Evolutionary conservation across 2,888 invertebrate genomes (phyloP).

Genomic region (Homarus gammarus): DNA sequence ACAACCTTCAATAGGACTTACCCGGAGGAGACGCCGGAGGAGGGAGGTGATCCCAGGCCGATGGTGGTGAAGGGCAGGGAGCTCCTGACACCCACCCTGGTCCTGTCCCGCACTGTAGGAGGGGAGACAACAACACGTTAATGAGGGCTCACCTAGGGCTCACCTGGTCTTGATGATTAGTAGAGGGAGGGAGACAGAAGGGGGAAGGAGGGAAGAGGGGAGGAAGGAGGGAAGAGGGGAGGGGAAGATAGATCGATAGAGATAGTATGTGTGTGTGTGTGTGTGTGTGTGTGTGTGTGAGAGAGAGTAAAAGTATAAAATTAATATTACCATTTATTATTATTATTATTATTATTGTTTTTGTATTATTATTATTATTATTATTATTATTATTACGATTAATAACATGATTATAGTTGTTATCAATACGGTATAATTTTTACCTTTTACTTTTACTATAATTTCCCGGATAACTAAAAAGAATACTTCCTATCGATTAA

Average conservation of each 20-base stretch:
- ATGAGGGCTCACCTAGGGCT: no score
- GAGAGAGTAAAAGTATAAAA: no score
- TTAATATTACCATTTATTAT: no score
- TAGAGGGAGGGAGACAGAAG: background rate
- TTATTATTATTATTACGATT: no score
- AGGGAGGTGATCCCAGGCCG: conserved; percentile 24
- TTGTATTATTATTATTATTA: no score
- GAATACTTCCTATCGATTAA: no score
- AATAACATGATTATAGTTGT: no score
- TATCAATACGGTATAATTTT: no score
- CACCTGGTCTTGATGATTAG: no score
- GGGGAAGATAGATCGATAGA: background rate
- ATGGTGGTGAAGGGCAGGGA: conserved; percentile 62
- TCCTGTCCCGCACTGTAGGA: conserved; percentile 69
- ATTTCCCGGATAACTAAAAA: no score
- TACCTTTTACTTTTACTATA: no score
- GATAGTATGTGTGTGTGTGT: background rate
- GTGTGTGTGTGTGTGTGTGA: background rate
- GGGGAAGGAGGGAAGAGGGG: background rate
- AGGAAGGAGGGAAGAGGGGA: background rate
- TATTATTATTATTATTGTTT: no score
- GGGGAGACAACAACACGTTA: background rate
- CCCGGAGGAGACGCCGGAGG: conserved; percentile 63
- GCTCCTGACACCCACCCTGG: conserved; percentile 62
- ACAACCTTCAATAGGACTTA: background rate